Base-by-base conservation (phyloP, 64 coral and sea anemone genomes). In the Orbicella faveolata region DNA sequence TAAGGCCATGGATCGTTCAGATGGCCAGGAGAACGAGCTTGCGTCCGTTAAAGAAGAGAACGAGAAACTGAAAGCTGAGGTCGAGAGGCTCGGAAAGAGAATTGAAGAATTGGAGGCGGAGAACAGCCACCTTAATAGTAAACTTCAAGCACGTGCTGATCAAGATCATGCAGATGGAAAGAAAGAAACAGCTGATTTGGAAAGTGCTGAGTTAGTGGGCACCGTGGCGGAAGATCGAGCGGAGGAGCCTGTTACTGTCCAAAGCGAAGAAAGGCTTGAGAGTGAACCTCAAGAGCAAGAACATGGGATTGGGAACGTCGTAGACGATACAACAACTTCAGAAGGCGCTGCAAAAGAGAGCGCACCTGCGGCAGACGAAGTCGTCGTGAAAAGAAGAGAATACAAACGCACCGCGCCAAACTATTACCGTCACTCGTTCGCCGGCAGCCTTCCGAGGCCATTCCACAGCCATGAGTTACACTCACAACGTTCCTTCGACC, bases 391-490 rank as follows among this genome's bases (percentile, higher is more conserved):
- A 17, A 89, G 30, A 84, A 81, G 74, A 48, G 83, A 93, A 62
- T 83, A 81, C 25, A 54, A 61, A 0, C 87, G 92, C 26, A 63
- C 88, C 39, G 16, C 78, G n/a, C 89, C 88, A n/a, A 90, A 73
- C 75, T 61, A 74, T 91, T 57, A 73, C 54, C 93, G 93, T 12
- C 93, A 90, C 75, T 94, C 93, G 48, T 94, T 90, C 34, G 67
- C 93, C 4, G 89, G 93, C 4, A 87, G 74, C 1, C 72, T 90
- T 3, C 93, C 93, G 0, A 84, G 75, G 39, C 93, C 93, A 12
- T 91, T 90, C 51, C 87, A 75, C 33, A 62, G 73, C 65, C 0
- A 26, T 3, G 82, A 72, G 23, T 6, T 72, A 77, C 88, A 36
- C 3, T 63, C 75, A 39, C 76, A 89, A 52, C 55, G 4, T 72